Conservation (phyloP, 92 coral and sea anemone genomes). For the Ricordea florida region DNA sequence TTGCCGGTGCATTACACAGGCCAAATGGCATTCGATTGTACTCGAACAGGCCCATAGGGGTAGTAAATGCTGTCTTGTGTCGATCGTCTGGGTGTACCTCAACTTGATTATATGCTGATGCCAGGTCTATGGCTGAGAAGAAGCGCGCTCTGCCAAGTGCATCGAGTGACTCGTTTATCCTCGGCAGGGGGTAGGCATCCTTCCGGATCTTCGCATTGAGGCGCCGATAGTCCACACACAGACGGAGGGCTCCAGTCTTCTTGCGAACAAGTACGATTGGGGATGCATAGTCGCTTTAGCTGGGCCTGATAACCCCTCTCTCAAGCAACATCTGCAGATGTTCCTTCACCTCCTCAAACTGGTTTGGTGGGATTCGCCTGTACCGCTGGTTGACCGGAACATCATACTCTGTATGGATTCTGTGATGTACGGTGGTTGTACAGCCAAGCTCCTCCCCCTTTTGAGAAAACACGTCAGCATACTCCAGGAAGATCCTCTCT, state of each 20-base stretch:
- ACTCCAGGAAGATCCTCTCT: conserved; percentile 20
- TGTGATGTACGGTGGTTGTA: conserved; percentile 33
- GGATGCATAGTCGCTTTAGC: conserved; percentile 59
- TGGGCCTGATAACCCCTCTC: conserved; percentile 27
- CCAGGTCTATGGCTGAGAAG: no score
- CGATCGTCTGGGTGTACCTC: no score
- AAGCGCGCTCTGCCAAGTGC: conserved; percentile 56
- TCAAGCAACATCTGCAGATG: conserved; percentile 51
- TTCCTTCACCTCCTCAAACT: conserved; percentile 50
- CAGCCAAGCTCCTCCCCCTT: conserved; percentile 29
- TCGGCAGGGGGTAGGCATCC: conserved; percentile 56
- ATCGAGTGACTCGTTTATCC: conserved; percentile 55
- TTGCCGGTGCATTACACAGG: conserved; percentile 44
- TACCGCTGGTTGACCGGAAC: conserved; percentile 47
- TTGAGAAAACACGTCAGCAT: conserved; percentile 45
- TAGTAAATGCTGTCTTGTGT: no score
- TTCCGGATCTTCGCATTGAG: conserved; percentile 55
- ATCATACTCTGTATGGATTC: conserved; percentile 38
- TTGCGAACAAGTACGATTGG: conserved; percentile 59
- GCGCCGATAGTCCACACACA: conserved; percentile 54
- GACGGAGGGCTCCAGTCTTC: conserved; percentile 52
- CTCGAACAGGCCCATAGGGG: no score
- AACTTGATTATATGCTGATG: no score
- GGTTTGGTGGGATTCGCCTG: conserved; percentile 54
- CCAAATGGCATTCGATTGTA: no score